A percentile compares a stretch with the other conserved stretches of the same genome.
Evolutionary conservation across 2,113 vertebrate genomes (phyloP).

Genomic region (Gavia stellata): DNA sequence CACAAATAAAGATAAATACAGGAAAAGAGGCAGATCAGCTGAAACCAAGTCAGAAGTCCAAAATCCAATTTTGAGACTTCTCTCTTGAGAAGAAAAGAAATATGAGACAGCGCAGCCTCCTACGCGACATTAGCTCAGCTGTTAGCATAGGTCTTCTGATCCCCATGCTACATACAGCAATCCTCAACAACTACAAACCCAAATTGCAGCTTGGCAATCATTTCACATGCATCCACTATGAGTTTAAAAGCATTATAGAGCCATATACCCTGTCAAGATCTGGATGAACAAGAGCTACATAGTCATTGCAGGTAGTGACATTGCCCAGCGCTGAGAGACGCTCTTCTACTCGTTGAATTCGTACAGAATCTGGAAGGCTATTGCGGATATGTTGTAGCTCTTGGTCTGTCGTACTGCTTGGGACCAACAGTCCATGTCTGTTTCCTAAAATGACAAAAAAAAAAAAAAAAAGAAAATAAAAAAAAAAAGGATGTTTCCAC

Average conservation of each 20-base stretch:
- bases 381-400: constrained; percentile 96
- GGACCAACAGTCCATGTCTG: constrained; percentile 90
- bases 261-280: constrained; percentile 89
- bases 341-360: constrained; percentile 91
- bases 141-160: not conserved
- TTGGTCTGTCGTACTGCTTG: constrained; percentile 93
- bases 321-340: constrained; percentile 93
- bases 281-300: constrained; percentile 93
- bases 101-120: not conserved
- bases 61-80: not conserved
- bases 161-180: not conserved
- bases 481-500: not conserved
- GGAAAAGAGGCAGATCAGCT: not conserved
- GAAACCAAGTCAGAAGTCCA: not conserved
- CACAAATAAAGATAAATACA: not conserved
- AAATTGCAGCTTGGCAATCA: accelerated
- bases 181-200: not conserved
- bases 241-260: not conserved
- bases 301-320: constrained; percentile 93
- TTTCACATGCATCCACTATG: accelerated
- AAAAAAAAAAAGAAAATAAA: not conserved
- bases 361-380: constrained; percentile 83
- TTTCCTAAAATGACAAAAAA: constrained; percentile 75
- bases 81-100: not conserved
- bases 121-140: accelerated